Evolutionary conservation across 2,113 vertebrate genomes (phyloP), one percentile per base, ranked within the genome.

Genomic region (Nothocercus julius): DNA sequence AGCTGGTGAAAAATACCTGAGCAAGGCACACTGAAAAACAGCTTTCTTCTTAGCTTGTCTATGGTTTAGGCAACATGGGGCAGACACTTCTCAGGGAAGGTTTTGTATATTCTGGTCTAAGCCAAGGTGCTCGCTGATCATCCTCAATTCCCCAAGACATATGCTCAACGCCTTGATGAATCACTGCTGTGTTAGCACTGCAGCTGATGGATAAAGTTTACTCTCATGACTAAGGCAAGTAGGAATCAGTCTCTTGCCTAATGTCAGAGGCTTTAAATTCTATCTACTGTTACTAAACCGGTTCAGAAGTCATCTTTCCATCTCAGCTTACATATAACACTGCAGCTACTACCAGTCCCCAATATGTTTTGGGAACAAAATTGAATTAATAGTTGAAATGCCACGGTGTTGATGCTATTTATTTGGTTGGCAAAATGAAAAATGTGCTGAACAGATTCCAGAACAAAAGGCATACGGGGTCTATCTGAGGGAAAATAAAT

Each of bases 371-470:
- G 16, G 70, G n/a, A 92, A 49, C 18, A 85, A 89, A 53, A 74
- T 47, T 59, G 25, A 44, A 84, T 44, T 74, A 45, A 49, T 15
- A 70, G 51, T 70, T 51, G 66, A 93, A 93, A 85, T 42, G 27
- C 32, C 86, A 77, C 51, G 13, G 59, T 38, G 11, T 15, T 85
- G 49, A 51, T 59, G 15, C 42, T 76, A 82, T 88, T 77, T 51
- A 44, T 2, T 13, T 87, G 45, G 67, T 17, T 89, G 36, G 85
- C 36, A 96, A 89, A 89, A 82, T 45, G 11, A 73, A 85, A 94
- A 96, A 85, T 5, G 2, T 58, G 24, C 58, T 81, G 54, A 92
- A n/a, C 11, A 79, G 32, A 64, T 75, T 89, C 40, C 42, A 53
- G 49, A 86, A 67, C 34, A 74, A 95, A 74, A 61, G 77, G 85